These are phyloP conservation scores for Actinostola sp. DNA, from an alignment of 92 coral and sea anemone genomes.

Conservation along the genomic window DNA sequence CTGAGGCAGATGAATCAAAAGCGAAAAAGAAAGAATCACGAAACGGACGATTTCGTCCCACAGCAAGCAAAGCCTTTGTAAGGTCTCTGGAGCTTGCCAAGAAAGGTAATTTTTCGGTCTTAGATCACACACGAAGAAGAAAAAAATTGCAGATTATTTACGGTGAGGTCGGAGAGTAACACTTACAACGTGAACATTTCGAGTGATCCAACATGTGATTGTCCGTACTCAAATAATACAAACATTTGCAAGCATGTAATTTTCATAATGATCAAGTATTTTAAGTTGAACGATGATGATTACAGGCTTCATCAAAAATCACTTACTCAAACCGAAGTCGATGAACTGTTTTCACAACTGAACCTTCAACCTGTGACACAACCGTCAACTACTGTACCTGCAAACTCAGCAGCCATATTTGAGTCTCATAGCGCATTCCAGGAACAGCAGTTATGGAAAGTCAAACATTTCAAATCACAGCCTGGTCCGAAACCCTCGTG, in stretches of 20 bases:
- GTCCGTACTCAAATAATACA: slow-evolving; percentile 25
- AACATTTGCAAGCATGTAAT: slow-evolving; percentile 36
- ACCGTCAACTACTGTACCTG: too few species aligned
- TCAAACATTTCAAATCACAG: background rate
- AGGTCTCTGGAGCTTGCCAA: slow-evolving; percentile 32
- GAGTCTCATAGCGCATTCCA: slow-evolving; percentile 3
- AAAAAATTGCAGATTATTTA: slow-evolving; percentile 22
- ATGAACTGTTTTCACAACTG: slow-evolving; percentile 2
- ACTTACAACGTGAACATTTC: slow-evolving; percentile 29
- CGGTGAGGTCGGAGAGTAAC: slow-evolving; percentile 22
- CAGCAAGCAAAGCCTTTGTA: slow-evolving; percentile 27
- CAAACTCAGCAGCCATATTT: too few species aligned
- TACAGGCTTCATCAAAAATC: slow-evolving; percentile 22
- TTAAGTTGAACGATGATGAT: slow-evolving; percentile 9
- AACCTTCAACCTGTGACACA: background rate
- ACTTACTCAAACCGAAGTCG: slow-evolving; percentile 21
- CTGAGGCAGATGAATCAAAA: background rate
- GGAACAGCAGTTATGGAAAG: slow-evolving; percentile 25
- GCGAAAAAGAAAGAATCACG: slow-evolving; percentile 1
- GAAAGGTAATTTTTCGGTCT: slow-evolving; percentile 3
- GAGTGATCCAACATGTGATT: slow-evolving; percentile 31
- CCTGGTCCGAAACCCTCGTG: slow-evolving; percentile 44
- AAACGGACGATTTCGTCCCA: slow-evolving; percentile 26
- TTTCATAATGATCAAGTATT: slow-evolving; percentile 11
- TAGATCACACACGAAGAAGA: slow-evolving; percentile 21